These are phyloP conservation scores for Pterois miles DNA, from an alignment of 2,797 vertebrate species.

Conservation along the genomic window DNA sequence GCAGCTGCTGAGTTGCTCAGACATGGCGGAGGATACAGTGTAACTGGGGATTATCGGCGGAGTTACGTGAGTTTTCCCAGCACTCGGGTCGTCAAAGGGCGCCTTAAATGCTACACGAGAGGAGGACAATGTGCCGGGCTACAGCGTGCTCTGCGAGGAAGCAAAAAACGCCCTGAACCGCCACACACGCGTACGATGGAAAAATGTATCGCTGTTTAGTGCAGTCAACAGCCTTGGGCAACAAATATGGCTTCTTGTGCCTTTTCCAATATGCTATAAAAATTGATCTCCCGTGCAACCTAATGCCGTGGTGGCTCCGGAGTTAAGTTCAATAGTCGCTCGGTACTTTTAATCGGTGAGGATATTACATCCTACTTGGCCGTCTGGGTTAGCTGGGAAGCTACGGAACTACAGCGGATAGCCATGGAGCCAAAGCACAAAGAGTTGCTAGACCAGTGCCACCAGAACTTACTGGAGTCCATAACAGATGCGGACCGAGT, in stretches of 20 bases:
- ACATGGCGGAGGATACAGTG: slow-evolving; percentile 88
- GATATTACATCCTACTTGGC: slow-evolving; percentile 66
- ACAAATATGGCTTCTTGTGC: slow-evolving; percentile 89
- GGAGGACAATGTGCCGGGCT: slow-evolving; percentile 60
- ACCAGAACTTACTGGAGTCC: slow-evolving; percentile 95
- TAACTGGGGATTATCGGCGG: slow-evolving; percentile 76
- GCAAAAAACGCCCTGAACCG: slow-evolving; percentile 64
- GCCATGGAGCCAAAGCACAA: slow-evolving; percentile 97
- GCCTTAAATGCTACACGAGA: slow-evolving; percentile 62
- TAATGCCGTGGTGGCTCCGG: slow-evolving; percentile 77
- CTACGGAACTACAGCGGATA: slow-evolving; percentile 81
- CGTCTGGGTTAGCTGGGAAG: slow-evolving; percentile 79
- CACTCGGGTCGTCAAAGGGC: slow-evolving; percentile 59
- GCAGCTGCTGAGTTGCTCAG: slow-evolving; percentile 88
- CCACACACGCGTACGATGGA: slow-evolving; percentile 78
- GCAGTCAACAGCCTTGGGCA: slow-evolving; percentile 88
- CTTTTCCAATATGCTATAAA: slow-evolving; percentile 81
- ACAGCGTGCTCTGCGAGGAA: slow-evolving; percentile 48
- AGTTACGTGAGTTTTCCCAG: slow-evolving; percentile 82
- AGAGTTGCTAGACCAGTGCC: slow-evolving; percentile 95
- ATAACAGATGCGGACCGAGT: slow-evolving; percentile 93
- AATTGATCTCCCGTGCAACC: slow-evolving; percentile 76
- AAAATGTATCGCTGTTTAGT: slow-evolving; percentile 85
- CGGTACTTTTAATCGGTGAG: slow-evolving; percentile 76
- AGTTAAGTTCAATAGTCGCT: slow-evolving; percentile 74